Evolutionary conservation across 1,140 invertebrate genomes (phyloP).

Genomic region (Brachionus asplanchnoidis): DNA sequence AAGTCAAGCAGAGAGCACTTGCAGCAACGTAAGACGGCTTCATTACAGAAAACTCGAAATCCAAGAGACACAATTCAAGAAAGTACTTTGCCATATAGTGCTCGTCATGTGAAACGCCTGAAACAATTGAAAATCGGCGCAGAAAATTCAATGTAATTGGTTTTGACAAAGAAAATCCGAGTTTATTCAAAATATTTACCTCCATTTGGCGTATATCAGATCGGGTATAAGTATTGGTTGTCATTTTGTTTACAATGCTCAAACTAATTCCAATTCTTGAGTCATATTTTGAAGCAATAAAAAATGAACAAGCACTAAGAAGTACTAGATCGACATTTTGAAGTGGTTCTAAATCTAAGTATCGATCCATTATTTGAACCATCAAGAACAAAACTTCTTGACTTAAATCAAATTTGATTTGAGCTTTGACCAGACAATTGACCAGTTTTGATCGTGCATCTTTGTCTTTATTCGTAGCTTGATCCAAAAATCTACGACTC

Average conservation of each 20-base stretch:
- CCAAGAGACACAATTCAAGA: neutral
- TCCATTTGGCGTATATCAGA: neutral
- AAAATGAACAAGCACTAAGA: neutral
- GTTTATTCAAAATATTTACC: neutral
- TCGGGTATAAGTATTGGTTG: neutral
- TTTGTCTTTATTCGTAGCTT: neutral
- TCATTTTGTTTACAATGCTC: neutral
- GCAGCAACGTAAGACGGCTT: neutral
- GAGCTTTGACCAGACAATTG: neutral
- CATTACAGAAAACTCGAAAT: neutral
- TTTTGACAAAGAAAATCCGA: neutral
- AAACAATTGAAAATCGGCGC: neutral
- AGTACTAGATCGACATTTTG: neutral
- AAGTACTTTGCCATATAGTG: slow-evolving; percentile 13
- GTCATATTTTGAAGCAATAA: slow-evolving; percentile 5
- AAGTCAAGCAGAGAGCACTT: neutral
- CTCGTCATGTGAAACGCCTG: neutral
- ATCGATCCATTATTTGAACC: slow-evolving; percentile 20
- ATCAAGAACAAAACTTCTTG: slow-evolving; percentile 12
- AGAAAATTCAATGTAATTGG: neutral
- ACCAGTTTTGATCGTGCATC: neutral
- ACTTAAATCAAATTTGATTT: neutral
- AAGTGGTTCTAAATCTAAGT: neutral
- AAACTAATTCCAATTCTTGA: neutral
- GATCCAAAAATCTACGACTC: neutral